Evolutionary conservation across 2,797 vertebrate genomes (phyloP).

Genomic region (Sebastes vulpes): DNA sequence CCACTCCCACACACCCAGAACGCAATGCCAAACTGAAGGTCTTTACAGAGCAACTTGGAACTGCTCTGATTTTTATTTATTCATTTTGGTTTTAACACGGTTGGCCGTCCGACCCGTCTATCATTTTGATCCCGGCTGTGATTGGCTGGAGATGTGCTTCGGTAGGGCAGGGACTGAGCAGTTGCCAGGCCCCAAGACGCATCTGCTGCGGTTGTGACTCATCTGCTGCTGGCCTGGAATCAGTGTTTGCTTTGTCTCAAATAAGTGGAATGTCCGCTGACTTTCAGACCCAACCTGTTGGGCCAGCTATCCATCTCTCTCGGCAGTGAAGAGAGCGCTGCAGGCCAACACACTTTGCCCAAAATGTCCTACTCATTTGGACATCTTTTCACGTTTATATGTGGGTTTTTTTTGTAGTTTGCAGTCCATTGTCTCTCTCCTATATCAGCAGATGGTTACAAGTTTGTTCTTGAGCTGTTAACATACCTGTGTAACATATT

Average conservation of each 20-base stretch:
- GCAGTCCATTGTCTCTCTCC: neutral
- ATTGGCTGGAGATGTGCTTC: constrained; percentile 41
- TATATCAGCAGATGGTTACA: neutral
- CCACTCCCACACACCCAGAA: constrained; percentile 58
- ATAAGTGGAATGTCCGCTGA: constrained; percentile 68
- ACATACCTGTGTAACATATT: neutral
- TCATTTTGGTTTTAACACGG: constrained; percentile 4
- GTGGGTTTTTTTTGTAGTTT: neutral
- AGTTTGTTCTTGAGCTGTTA: neutral
- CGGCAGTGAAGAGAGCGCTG: neutral
- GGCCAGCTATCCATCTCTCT: constrained; percentile 20
- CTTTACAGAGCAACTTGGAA: constrained; percentile 24
- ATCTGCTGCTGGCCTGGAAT: constrained; percentile 61
- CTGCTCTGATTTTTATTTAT: constrained; percentile 12
- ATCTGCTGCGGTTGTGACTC: constrained; percentile 70
- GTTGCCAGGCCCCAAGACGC: constrained; percentile 57
- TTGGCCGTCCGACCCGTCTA: constrained; percentile 14
- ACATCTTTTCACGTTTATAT: neutral
- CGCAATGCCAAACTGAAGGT: constrained; percentile 27
- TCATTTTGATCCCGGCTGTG: constrained; percentile 7
- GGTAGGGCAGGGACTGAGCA: neutral
- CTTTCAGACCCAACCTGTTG: constrained; percentile 75
- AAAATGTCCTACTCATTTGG: neutral
- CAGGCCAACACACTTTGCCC: neutral
- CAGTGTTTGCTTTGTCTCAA: constrained; percentile 73